Percentiles rank a stretch among this genome's conserved stretches.
phyloP scores from a whole-genome alignment of 2,888 invertebrate species.

The Mesochorus sp. region DNA sequence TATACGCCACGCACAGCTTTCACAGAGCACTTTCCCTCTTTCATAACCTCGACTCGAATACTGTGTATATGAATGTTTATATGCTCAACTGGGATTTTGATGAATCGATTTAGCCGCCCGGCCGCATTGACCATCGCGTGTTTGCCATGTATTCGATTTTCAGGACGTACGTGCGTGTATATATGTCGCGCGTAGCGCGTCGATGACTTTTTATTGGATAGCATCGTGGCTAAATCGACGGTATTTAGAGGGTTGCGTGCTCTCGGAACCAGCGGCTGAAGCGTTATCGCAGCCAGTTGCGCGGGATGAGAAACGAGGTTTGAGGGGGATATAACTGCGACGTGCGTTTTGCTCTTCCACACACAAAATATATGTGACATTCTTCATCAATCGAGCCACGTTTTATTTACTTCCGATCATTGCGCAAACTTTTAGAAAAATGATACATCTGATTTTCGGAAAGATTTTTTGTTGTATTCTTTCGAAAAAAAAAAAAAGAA shows the following conservation, averaged over 20 bases:
- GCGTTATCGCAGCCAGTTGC: constrained; percentile 75
- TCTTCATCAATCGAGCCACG: too few relatives aligned
- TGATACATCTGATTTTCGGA: too few relatives aligned
- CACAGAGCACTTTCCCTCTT: neutral
- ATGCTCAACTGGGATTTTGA: constrained; percentile 56
- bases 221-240: constrained; percentile 61
- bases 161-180: neutral
- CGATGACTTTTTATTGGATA: constrained; percentile 62
- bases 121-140: constrained; percentile 43
- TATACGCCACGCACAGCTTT: too few relatives aligned
- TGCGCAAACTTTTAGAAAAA: too few relatives aligned
- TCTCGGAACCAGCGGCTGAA: constrained; percentile 52
- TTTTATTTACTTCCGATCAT: too few relatives aligned
- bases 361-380: too few relatives aligned
- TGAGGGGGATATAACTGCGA: too few relatives aligned
- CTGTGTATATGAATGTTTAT: constrained; percentile 58
- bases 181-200: constrained; percentile 20
- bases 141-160: neutral
- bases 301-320: constrained; percentile 56
- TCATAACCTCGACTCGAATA: neutral
- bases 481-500: too few relatives aligned
- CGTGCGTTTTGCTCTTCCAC: too few relatives aligned
- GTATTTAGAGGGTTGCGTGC: constrained; percentile 70
- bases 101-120: constrained; percentile 60
- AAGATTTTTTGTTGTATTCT: too few relatives aligned